A percentile compares a stretch with the other conserved stretches of the same genome.
phyloP scores from a whole-genome alignment of 2,888 invertebrate genomes.

The Orthosia incerta region DNA sequence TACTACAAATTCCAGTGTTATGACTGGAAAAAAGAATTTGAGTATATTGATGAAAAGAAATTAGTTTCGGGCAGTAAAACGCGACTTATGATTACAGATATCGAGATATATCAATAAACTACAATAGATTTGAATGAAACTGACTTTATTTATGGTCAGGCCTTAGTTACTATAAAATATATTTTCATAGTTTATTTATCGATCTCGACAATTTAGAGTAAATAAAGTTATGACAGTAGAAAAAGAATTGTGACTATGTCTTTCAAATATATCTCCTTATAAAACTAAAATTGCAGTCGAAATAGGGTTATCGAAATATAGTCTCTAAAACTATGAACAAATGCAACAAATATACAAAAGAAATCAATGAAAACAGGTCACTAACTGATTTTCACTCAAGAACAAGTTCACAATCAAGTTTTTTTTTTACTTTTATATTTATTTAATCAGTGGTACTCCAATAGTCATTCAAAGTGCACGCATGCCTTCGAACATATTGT shows the following conservation, averaged over 20 bases:
- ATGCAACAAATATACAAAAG: constrained; percentile 88
- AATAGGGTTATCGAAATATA: constrained; percentile 63
- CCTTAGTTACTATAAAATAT: constrained; percentile 16
- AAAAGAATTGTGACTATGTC: constrained; percentile 66
- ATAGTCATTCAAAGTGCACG: constrained; percentile 5
- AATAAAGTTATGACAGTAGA: constrained; percentile 66
- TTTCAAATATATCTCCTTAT: constrained; percentile 67
- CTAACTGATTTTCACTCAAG: constrained; percentile 71
- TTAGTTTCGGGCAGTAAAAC: constrained; percentile 61
- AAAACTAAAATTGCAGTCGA: constrained; percentile 78
- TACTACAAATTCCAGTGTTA: constrained; percentile 53
- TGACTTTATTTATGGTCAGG: constrained; percentile 6
- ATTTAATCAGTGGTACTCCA: constrained; percentile 46
- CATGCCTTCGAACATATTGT: constrained; percentile 2
- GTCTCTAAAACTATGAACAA: constrained; percentile 78
- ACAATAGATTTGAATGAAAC: constrained; percentile 39
- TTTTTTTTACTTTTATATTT: constrained; percentile 56
- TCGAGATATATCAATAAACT: constrained; percentile 54
- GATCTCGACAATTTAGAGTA: constrained; percentile 42
- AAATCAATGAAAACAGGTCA: constrained; percentile 71
- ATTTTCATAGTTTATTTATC: constrained; percentile 44
- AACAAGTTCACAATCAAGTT: constrained; percentile 67
- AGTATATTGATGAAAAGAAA: constrained; percentile 19
- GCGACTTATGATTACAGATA: constrained; percentile 52
- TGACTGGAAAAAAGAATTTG: constrained; percentile 41